A percentile compares a stretch with the other conserved stretches of the same genome.
Evolutionary conservation across 1,140 invertebrate genomes (phyloP).

Genomic region (Aphelenchoides avenae): DNA sequence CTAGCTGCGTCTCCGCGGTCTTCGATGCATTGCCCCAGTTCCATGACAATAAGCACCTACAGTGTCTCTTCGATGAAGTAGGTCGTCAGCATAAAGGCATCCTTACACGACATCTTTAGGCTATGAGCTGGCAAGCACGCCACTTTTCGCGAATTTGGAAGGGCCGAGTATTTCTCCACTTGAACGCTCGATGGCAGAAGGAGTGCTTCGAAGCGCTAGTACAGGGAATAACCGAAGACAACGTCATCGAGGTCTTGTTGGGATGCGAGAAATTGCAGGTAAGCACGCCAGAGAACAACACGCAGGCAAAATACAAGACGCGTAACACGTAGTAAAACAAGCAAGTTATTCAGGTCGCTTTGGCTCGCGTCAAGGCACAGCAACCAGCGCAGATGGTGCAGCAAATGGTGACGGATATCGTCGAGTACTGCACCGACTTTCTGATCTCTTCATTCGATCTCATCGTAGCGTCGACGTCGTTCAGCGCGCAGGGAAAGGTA

Average conservation of each 20-base stretch:
- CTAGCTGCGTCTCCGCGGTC: constrained; percentile 52
- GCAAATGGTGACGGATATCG: constrained; percentile 38
- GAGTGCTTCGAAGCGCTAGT: constrained; percentile 49
- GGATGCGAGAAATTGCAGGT: constrained; percentile 54
- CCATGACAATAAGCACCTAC: constrained; percentile 14
- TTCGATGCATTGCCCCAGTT: constrained; percentile 47
- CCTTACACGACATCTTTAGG: constrained; percentile 8
- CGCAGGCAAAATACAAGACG: not conserved
- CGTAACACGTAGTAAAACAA: not conserved
- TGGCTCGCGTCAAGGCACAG: constrained; percentile 44
- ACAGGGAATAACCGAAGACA: constrained; percentile 45
- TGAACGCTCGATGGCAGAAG: constrained; percentile 50
- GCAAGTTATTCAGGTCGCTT: constrained; percentile 15
- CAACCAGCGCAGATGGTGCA: constrained; percentile 38
- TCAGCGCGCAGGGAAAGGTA: constrained; percentile 44
- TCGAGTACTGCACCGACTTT: constrained; percentile 55
- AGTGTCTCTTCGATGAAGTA: constrained; percentile 25
- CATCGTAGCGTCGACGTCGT: constrained; percentile 48
- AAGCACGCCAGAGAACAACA: constrained; percentile 4
- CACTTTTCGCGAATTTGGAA: constrained; percentile 57
- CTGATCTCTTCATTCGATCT: constrained; percentile 42
- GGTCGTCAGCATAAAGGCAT: not conserved
- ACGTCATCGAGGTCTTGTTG: constrained; percentile 49
- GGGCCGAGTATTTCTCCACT: constrained; percentile 52
- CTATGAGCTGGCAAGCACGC: constrained; percentile 47